Evolutionary conservation across 2,113 vertebrate species (phyloP), one percentile per base, ranked within the genome.

Genomic region (Dendrocopos noguchii): DNA sequence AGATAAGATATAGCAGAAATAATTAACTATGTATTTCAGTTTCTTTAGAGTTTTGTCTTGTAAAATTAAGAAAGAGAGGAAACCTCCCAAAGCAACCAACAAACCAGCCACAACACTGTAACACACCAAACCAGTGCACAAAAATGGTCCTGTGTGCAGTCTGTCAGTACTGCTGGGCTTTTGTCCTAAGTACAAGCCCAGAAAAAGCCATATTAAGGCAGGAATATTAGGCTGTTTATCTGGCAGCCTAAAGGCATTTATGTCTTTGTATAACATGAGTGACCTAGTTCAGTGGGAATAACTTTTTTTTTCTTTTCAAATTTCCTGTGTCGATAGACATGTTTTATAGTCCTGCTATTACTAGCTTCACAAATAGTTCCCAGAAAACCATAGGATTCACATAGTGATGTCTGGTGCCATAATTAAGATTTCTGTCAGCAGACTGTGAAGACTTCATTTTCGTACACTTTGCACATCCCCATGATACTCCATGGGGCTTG

Each of bases 201-300:
- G 76, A 46, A 29, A 33, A 86, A 67, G 20, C n/a, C 10, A 73
- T 63, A 16, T 10, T 12, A 59, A 77, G 33, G 79, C 36, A 63
- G 80, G 52, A 77, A 10, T 36, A 11, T 11, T 25, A 29, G 27
- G 31, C 66, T 70, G 22, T 28, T 67, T 66, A 15, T 74, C 55
- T 60, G 60, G 60, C 73, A 72, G 73, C 80, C 83, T 46, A 33
- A 67, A 84, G 88, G 57, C n/a, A 27, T 6, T 3, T 31, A 19
- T 44, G 56, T 60, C 31, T 66, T 93, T 92, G 44, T 34, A 0
- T 46, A 84, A 80, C 4, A 33, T n/a, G 33, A 56, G 31, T 47
- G 63, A 87, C 80, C 84, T 39, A 61, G 20, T 93, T 94, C 63
- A 56, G 25, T 33, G 29, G 59, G 15, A 90, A 27, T 46, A 76